Conservation (phyloP, 2,888 invertebrate species). For the Drosophila koepferae region DNA sequence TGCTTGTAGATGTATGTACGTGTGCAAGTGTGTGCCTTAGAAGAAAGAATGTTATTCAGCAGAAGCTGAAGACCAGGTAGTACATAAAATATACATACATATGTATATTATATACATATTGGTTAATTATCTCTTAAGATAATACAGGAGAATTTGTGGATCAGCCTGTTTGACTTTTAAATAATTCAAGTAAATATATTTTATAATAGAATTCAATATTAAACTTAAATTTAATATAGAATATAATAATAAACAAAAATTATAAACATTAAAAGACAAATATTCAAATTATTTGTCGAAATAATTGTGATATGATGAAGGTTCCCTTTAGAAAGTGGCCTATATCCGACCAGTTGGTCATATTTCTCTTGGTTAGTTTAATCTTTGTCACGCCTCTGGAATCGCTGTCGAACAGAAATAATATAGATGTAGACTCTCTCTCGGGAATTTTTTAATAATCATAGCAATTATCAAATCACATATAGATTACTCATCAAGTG, state of each 20-base stretch:
- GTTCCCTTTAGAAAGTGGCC: background rate
- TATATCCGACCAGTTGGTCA: slow-evolving; percentile 22
- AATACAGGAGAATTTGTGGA: background rate
- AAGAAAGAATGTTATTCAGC: slow-evolving; percentile 6
- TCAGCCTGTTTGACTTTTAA: background rate
- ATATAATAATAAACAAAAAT: too few relatives aligned
- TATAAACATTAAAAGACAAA: too few relatives aligned
- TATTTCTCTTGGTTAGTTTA: background rate
- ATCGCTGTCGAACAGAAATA: too few relatives aligned
- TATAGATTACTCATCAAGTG: background rate
- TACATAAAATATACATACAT: background rate
- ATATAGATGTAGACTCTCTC: background rate
- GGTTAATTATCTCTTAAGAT: background rate
- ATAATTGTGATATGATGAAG: background rate
- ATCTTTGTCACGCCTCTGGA: too few relatives aligned
- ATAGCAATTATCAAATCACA: slow-evolving; percentile 25
- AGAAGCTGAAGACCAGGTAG: slow-evolving; percentile 3
- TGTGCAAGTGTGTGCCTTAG: background rate
- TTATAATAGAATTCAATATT: too few relatives aligned
- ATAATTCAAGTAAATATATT: background rate
- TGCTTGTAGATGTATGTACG: background rate
- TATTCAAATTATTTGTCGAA: too few relatives aligned
- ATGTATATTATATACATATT: background rate
- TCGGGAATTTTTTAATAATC: slow-evolving; percentile 23
- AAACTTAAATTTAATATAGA: too few relatives aligned